Conservation (phyloP, 2,888 invertebrate genomes). For the Imbricaverruca yamaguchii region DNA sequence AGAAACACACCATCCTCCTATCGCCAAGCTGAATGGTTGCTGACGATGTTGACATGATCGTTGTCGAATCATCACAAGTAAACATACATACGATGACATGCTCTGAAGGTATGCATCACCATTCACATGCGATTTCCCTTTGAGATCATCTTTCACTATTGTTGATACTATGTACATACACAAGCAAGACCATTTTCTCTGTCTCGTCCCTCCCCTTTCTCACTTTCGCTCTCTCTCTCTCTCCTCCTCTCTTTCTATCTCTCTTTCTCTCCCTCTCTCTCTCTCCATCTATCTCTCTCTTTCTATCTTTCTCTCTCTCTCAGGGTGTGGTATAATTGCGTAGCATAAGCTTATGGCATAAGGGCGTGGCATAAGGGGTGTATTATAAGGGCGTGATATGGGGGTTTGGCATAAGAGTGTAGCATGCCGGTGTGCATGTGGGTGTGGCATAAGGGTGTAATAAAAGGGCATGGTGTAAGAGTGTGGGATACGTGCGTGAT, state of each 20-base stretch:
- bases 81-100: not conserved
- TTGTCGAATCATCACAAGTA: not conserved
- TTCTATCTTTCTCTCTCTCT: constrained; percentile 3
- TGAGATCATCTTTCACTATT: not conserved
- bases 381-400: too few species aligned
- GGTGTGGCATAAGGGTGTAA: too few species aligned
- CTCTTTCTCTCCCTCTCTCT: constrained; percentile 2
- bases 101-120: not conserved
- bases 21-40: not conserved
- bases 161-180: not conserved
- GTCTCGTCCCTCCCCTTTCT: not conserved
- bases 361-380: too few species aligned
- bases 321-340: not conserved
- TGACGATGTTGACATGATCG: not conserved
- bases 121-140: not conserved
- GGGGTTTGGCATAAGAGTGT: too few species aligned
- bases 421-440: too few species aligned
- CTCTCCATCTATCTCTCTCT: not conserved
- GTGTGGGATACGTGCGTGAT: too few species aligned
- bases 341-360: too few species aligned
- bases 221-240: constrained; percentile 11
- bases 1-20: too few species aligned
- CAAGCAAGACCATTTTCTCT: not conserved
- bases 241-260: constrained; percentile 1
- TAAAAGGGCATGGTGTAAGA: too few species aligned